These are phyloP conservation scores for Endomychus coccineus DNA, from an alignment of 2,888 invertebrate genomes.

Conservation along the genomic window DNA sequence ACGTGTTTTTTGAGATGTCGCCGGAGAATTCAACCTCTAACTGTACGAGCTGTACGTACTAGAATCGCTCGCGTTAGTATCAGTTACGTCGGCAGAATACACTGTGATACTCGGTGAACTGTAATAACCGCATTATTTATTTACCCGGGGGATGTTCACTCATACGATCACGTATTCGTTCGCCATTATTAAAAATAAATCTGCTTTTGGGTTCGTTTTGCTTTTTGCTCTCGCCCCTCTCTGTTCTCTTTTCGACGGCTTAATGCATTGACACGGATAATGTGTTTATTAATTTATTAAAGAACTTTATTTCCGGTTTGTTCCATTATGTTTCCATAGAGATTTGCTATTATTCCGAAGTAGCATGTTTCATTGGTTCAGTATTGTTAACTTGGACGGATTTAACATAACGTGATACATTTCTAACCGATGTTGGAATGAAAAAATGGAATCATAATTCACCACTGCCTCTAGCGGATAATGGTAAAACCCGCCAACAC, in stretches of 20 bases:
- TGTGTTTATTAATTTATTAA: slow-evolving; percentile 15
- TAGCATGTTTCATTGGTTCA: too few species aligned
- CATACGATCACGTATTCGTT: slow-evolving; percentile 36
- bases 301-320: slow-evolving; percentile 9
- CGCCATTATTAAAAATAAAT: slow-evolving; percentile 43
- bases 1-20: slow-evolving; percentile 23
- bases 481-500: too few species aligned
- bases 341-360: too few species aligned
- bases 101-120: slow-evolving; percentile 37
- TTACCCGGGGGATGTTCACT: slow-evolving; percentile 38
- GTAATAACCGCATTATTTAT: slow-evolving; percentile 45
- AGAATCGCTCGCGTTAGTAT: slow-evolving; percentile 21
- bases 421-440: too few species aligned
- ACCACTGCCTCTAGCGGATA: too few species aligned
- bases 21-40: slow-evolving; percentile 20
- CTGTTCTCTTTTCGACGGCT: not conserved
- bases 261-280: slow-evolving; percentile 10
- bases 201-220: slow-evolving; percentile 29
- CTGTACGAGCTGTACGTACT: slow-evolving; percentile 20
- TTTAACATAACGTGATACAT: too few species aligned
- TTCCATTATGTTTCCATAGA: too few species aligned
- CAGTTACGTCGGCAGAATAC: slow-evolving; percentile 19
- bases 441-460: too few species aligned
- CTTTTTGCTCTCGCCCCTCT: slow-evolving; percentile 14
- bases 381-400: too few species aligned